These are phyloP conservation scores for Homalodisca vitripennis DNA, from an alignment of 1,140 invertebrate genomes.

Conservation along the genomic window DNA sequence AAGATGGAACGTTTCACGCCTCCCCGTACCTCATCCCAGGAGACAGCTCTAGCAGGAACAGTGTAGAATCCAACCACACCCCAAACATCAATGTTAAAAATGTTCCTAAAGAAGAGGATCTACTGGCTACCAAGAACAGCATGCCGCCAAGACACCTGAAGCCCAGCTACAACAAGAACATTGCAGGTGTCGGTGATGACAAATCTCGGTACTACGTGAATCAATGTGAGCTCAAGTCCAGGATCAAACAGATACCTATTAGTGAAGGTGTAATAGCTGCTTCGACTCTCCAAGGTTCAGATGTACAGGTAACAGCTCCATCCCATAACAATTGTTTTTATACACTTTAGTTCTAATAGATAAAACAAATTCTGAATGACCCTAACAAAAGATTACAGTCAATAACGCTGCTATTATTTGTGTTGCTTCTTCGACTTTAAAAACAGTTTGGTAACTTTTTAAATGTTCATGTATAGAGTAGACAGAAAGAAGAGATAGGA, in stretches of 20 bases:
- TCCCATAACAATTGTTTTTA: too few species aligned
- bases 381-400: too few species aligned
- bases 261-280: constrained; percentile 1
- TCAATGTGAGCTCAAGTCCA: neutral
- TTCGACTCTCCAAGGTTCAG: too few species aligned
- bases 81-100: neutral
- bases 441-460: too few species aligned
- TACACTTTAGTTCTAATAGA: too few species aligned
- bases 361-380: too few species aligned
- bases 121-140: neutral
- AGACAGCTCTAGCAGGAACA: neutral
- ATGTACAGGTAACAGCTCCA: too few species aligned
- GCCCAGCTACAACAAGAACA: neutral
- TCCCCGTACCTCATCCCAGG: neutral
- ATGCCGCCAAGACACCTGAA: neutral
- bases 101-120: too few species aligned
- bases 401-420: too few species aligned
- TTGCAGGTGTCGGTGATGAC: neutral
- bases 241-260: constrained; percentile 2
- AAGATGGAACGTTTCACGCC: constrained; percentile 9
- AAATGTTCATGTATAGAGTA: too few species aligned
- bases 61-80: neutral
- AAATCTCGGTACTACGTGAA: neutral
- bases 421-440: neutral
- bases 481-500: too few species aligned